Conservation (phyloP, 2,888 invertebrate genomes). For the Xylota segnis region DNA sequence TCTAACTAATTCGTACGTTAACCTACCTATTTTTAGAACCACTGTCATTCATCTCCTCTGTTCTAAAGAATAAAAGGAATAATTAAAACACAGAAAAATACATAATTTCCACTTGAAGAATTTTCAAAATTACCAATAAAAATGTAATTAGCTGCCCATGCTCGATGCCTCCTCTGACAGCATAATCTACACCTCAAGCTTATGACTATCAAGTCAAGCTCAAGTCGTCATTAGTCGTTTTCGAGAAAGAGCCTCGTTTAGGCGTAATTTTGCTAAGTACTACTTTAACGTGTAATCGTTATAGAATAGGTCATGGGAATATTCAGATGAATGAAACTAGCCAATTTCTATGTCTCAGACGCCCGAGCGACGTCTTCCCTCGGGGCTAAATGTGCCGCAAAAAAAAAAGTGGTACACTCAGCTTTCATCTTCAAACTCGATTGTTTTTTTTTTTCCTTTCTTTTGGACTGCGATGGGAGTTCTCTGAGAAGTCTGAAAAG, state of each 20-base stretch:
- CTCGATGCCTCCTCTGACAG: constrained; percentile 23
- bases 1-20: constrained; percentile 39
- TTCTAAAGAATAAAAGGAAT: constrained; percentile 9
- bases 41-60: constrained; percentile 20
- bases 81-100: constrained; percentile 33
- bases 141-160: constrained; percentile 48
- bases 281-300: constrained; percentile 14
- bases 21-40: constrained; percentile 52
- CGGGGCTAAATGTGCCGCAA: constrained; percentile 27
- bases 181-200: constrained; percentile 11
- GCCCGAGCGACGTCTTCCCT: constrained; percentile 1
- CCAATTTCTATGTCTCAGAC: constrained; percentile 27
- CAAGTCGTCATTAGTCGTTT: not conserved
- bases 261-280: constrained; percentile 31
- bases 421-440: constrained; percentile 65
- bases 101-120: constrained; percentile 65
- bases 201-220: not conserved
- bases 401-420: constrained; percentile 70
- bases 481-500: constrained; percentile 11
- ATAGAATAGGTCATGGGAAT: constrained; percentile 66
- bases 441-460: constrained; percentile 35
- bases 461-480: constrained; percentile 11
- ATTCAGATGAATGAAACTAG: constrained; percentile 12
- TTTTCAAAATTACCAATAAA: constrained; percentile 49
- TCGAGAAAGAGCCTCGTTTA: not conserved